These are phyloP conservation scores for Rhynchotus rufescens DNA, from an alignment of 2,797 vertebrate genomes.

Conservation along the genomic window DNA sequence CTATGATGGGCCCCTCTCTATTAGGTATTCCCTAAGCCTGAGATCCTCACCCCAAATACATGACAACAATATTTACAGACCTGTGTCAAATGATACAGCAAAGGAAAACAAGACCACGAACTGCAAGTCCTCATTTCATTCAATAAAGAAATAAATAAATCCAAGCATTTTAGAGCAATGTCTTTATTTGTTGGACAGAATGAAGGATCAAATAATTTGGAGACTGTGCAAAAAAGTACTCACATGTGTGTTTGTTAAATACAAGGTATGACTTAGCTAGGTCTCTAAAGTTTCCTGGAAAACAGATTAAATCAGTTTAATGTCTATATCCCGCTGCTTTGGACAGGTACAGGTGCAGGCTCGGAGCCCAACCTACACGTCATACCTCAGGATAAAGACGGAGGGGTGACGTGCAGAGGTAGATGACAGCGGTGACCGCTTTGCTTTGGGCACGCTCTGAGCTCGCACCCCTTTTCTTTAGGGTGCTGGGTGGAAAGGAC, in stretches of 20 bases:
- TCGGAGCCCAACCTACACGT: not conserved
- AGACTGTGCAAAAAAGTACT: not conserved
- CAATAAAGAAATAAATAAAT: no score
- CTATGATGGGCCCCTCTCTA: no score
- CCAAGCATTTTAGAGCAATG: not conserved
- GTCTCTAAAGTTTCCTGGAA: not conserved
- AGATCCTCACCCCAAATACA: not conserved
- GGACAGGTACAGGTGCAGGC: not conserved
- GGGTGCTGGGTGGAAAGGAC: fast-evolving
- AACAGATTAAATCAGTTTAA: not conserved
- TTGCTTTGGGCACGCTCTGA: not conserved
- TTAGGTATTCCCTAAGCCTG: not conserved
- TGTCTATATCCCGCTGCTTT: no score
- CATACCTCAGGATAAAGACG: not conserved
- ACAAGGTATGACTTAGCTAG: not conserved
- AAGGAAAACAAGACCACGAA: not conserved
- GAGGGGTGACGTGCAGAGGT: not conserved
- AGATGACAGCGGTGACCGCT: not conserved
- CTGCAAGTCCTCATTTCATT: not conserved
- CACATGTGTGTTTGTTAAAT: not conserved
- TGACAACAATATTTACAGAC: not conserved
- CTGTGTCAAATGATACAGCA: not conserved
- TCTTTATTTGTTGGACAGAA: not conserved
- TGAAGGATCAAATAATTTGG: not conserved
- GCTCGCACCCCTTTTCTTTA: not conserved